Evolutionary conservation across 2,888 invertebrate species (phyloP), one percentile per base, ranked within the genome.

Genomic region (Ditylenchus weischeri): DNA sequence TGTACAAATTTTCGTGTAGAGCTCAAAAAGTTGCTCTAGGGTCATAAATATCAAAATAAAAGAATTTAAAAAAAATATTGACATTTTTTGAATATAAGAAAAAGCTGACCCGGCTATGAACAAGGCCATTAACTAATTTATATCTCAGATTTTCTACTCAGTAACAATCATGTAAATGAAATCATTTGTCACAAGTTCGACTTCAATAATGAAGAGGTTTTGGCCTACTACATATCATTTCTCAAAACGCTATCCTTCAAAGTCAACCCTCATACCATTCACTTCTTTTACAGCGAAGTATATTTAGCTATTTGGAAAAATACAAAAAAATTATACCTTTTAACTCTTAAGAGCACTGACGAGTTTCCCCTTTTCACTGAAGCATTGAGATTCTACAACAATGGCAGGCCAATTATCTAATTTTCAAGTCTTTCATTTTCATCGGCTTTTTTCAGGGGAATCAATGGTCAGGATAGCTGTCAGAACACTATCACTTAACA

Each of bases 131-230:
- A 43, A 43, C 43, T 15, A 8, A 1, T 10, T 43, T 43, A 43
- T 23, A 36, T 76, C 79, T 57, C 66, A 84, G 98, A 99, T 89
- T 99, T 96, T 85, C 87, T 99, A 66, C 87, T 99, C 66, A 96
- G 96, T 83, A 99, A 99, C 86, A 99, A 99, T 85, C 96, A 98
- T 86, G 95, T 99, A 50, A 99, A 99, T 86, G 93, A 93, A 61
- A 98, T 99, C 83, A 98, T 99, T 84, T 92, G 94, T 65, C 96
- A 98, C 86, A 94, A 94, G 86, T 98, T 99, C 87, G 96, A 99
- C 85, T 94, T 99, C 84, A 93, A 93, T 4, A 96, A 99, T 85
- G 98, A 99, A 85, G 98, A 99, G 65, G 78, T 81, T 21, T 76
- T 82, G 74, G 77, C 96, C 1, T 99, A 99, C 85, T 99, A 98